Evolutionary conservation across 2,797 vertebrate species (phyloP), one percentile per base, ranked within the genome.

Genomic region (Notolepis coatsorum): DNA sequence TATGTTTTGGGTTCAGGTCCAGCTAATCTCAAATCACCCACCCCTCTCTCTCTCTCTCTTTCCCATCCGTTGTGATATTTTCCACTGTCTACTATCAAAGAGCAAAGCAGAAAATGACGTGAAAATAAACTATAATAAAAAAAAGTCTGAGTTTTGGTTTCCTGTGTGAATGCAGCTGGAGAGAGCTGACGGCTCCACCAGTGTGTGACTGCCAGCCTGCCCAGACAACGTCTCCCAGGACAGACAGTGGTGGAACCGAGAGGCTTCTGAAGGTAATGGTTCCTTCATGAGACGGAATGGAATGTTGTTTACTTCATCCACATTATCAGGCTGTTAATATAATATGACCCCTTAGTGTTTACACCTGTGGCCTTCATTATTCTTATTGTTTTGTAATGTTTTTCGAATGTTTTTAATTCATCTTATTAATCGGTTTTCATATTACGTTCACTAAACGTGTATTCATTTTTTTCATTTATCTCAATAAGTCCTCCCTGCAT

Each of bases 221-320:
- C 78, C 38, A 39, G 38, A n/a, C 38, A 39, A 5, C 6, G n/a
- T n/a, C n/a, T n/a, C 70, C 67, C 63, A 21, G 41, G 21, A 9
- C 42, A 45, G 42, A 24, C 20, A 61, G 56, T 20, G 31, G 55
- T 71, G 78, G 65, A 78, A 71, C 63, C 3, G 10, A 37, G 10
- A 13, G 68, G 68, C 58, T 71, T 75, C 67, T 84, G 74, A 69
- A 84, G 68, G 77, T 82, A 77, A 85, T 83, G 81, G 80, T 76
- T 85, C 78, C 66, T 81, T 81, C 75, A 78, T 77, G 73, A 79
- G 82, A 84, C 77, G 72, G 66, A 80, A 73, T 77, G 80, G 80
- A 87, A 87, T 84, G 84, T 86, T 89, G 86, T 87, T 86, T 84
- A 84, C 83, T 77, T 77, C 76, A 69, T 77, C 76, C 81, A 65